These are phyloP conservation scores for Elysia chlorotica DNA, from an alignment of 1,140 invertebrate species.

Conservation along the genomic window DNA sequence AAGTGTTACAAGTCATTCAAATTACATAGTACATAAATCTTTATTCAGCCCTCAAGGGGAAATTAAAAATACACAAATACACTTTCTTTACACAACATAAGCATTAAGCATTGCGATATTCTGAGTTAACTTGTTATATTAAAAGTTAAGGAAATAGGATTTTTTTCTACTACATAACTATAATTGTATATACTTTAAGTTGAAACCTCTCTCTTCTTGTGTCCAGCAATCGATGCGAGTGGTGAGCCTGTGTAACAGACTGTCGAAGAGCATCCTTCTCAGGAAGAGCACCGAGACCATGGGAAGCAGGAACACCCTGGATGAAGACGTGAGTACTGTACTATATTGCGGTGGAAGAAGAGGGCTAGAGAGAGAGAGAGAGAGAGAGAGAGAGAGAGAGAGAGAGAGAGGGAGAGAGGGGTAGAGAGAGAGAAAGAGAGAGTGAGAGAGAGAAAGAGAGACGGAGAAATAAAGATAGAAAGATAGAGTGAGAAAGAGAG, in stretches of 20 bases:
- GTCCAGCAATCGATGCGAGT: constrained; percentile 62
- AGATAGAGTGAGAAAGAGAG: background rate
- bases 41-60: too few species aligned
- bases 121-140: too few species aligned
- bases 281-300: constrained; percentile 39
- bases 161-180: too few species aligned
- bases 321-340: constrained; percentile 35
- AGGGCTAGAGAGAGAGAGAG: constrained; percentile 2
- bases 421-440: background rate
- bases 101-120: too few species aligned
- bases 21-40: too few species aligned
- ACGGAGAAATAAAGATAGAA: constrained; percentile 4
- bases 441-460: background rate
- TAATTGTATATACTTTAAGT: too few species aligned
- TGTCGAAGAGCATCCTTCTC: constrained; percentile 52
- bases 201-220: too few species aligned
- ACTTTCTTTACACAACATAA: too few species aligned
- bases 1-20: too few species aligned
- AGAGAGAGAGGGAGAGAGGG: background rate
- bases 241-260: constrained; percentile 62
- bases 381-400: constrained; percentile 9
- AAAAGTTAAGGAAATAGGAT: too few species aligned
- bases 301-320: constrained; percentile 38
- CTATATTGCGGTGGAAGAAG: background rate
- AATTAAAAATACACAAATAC: too few species aligned